Conservation (phyloP, 2,113 vertebrate species). For the Ginglymostoma cirratum region DNA sequence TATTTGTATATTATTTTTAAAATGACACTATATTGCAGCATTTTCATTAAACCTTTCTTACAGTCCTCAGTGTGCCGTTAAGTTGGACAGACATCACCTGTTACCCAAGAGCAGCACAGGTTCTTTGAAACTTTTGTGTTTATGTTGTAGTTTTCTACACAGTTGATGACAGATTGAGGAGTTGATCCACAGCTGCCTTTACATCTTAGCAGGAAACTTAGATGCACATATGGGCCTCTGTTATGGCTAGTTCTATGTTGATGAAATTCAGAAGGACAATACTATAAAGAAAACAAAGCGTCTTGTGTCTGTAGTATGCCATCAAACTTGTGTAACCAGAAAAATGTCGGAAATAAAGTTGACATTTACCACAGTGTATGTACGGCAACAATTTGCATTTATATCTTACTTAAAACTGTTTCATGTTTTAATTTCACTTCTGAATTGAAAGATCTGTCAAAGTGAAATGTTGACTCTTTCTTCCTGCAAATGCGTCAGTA, state of each 20-base stretch:
- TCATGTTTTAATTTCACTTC: neutral
- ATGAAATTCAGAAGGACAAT: neutral
- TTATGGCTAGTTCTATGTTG: neutral
- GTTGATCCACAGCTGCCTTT: slow-evolving; percentile 2
- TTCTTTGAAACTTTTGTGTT: neutral
- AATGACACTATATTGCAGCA: neutral
- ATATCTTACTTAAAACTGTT: neutral
- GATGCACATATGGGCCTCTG: neutral
- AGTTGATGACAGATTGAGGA: slow-evolving; percentile 3
- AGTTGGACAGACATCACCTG: neutral
- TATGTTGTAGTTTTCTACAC: neutral
- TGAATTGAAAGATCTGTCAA: neutral
- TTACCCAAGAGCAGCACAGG: neutral
- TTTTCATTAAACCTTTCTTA: neutral
- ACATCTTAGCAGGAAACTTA: neutral
- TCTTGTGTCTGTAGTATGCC: neutral
- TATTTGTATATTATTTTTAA: neutral
- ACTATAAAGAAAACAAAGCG: neutral
- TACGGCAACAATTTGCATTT: neutral
- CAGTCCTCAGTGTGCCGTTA: neutral
- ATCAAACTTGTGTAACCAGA: neutral
- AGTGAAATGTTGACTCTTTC: neutral
- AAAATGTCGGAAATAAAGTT: neutral
- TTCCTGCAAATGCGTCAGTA: neutral
- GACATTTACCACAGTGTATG: neutral